A percentile compares a stretch with the other conserved stretches of the same genome.
Conservation (phyloP, 2,888 invertebrate species). For the Andrena trimmerana region DNA sequence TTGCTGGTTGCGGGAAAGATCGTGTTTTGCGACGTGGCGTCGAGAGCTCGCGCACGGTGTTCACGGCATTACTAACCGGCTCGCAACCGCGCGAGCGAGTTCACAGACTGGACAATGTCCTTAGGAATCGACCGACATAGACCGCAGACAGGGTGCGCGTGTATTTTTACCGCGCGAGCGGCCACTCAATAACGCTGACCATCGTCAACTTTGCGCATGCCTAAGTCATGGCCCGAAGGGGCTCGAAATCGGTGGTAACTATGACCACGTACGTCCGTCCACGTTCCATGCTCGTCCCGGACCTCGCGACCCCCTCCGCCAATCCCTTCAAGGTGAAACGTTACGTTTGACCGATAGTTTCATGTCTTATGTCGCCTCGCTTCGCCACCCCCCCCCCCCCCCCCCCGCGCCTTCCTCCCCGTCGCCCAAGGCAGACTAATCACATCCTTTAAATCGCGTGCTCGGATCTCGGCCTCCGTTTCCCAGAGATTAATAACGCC, state of each 20-base stretch:
- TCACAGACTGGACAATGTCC: slow-evolving; percentile 81
- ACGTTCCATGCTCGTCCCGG: slow-evolving; percentile 15
- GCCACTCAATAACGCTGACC: slow-evolving; percentile 84
- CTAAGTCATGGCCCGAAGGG: slow-evolving; percentile 61
- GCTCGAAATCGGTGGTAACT: slow-evolving; percentile 66
- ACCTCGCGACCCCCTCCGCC: slow-evolving; percentile 46
- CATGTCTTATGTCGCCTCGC: not conserved
- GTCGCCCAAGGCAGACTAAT: not conserved
- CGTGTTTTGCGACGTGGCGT: not conserved
- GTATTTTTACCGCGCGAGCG: slow-evolving; percentile 76
- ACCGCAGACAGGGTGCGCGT: slow-evolving; percentile 65
- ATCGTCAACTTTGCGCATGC: slow-evolving; percentile 80
- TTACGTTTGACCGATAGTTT: slow-evolving; percentile 36
- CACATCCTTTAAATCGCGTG: not conserved
- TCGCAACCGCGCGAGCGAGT: slow-evolving; percentile 57
- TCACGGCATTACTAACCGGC: slow-evolving; percentile 74
- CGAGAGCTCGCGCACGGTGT: slow-evolving; percentile 49
- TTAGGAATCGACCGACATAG: slow-evolving; percentile 77
- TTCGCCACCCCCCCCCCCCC: not conserved
- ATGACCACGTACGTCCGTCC: slow-evolving; percentile 51
- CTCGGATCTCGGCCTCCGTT: not conserved
- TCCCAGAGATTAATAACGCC: not conserved
- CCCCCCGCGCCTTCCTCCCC: not conserved
- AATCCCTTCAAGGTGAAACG: slow-evolving; percentile 73
- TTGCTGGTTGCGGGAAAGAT: not conserved